Percentiles rank a stretch among this genome's conserved stretches.
phyloP scores from a whole-genome alignment of 1,140 invertebrate species.

The Globodera rostochiensis region DNA sequence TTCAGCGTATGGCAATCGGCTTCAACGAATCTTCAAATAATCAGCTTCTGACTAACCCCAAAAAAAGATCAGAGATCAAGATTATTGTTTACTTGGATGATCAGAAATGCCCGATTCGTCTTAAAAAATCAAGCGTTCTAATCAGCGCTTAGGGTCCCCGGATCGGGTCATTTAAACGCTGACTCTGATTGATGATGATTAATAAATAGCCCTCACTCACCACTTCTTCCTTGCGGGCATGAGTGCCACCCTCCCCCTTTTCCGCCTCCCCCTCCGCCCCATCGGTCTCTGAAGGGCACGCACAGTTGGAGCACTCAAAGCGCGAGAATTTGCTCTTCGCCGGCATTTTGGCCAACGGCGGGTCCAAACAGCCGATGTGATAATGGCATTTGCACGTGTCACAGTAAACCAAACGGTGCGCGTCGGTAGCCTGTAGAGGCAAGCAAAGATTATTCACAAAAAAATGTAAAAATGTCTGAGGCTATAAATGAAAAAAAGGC shows the following conservation, averaged over 20 bases:
- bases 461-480: not conserved
- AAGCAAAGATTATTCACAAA: not conserved
- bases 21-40: no score
- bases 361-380: constrained; percentile 88
- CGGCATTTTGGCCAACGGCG: constrained; percentile 85
- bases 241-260: not conserved
- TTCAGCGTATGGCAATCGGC: no score
- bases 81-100: no score
- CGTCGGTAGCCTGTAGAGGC: constrained; percentile 69
- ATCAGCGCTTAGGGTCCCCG: not conserved
- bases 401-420: constrained; percentile 86
- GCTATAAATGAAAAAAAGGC: no score
- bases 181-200: no score
- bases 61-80: no score
- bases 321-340: constrained; percentile 25
- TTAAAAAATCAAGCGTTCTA: no score
- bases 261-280: constrained; percentile 3
- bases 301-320: constrained; percentile 41
- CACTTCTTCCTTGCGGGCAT: not conserved
- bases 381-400: constrained; percentile 89
- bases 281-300: constrained; percentile 29
- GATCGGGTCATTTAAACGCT: not conserved
- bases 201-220: not conserved
- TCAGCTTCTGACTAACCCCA: no score
- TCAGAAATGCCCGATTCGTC: no score